Evolutionary conservation across 2,113 vertebrate species (phyloP).

Genomic region (Eclectus roratus): DNA sequence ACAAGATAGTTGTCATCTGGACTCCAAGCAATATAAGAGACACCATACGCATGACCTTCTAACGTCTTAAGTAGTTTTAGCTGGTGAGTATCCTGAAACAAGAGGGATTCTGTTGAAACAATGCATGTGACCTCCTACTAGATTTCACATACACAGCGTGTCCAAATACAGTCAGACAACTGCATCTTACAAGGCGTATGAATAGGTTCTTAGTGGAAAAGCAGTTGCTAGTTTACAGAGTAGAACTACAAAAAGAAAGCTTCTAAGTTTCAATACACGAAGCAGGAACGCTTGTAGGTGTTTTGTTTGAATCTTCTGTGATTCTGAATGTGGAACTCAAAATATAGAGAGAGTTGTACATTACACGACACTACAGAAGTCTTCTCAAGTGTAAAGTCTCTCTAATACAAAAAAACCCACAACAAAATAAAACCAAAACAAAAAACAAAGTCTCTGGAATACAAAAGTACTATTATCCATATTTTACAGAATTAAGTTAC

Average conservation of each 20-base stretch:
- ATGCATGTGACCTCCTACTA: background rate
- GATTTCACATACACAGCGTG: background rate
- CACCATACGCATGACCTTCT: slow-evolving; percentile 96
- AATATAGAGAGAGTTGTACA: background rate
- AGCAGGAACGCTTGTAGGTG: background rate
- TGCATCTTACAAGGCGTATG: background rate
- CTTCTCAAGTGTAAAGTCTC: background rate
- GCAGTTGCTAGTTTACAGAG: background rate
- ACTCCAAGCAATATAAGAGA: slow-evolving; percentile 98
- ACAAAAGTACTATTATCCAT: background rate
- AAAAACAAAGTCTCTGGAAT: background rate
- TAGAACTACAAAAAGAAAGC: background rate
- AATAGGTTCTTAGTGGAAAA: background rate
- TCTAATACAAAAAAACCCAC: no score
- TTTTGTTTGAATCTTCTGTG: background rate
- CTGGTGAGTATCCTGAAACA: slow-evolving; percentile 88
- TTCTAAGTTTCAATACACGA: background rate
- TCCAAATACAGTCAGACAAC: background rate
- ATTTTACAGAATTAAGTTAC: background rate
- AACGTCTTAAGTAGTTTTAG: slow-evolving; percentile 92
- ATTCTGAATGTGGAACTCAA: background rate
- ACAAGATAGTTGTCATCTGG: slow-evolving; percentile 94
- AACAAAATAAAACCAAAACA: no score
- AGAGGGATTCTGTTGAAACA: background rate
- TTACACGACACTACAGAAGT: background rate